These are phyloP conservation scores for Synanthedon tipuliformis DNA, from an alignment of 2,888 invertebrate genomes.

Conservation along the genomic window DNA sequence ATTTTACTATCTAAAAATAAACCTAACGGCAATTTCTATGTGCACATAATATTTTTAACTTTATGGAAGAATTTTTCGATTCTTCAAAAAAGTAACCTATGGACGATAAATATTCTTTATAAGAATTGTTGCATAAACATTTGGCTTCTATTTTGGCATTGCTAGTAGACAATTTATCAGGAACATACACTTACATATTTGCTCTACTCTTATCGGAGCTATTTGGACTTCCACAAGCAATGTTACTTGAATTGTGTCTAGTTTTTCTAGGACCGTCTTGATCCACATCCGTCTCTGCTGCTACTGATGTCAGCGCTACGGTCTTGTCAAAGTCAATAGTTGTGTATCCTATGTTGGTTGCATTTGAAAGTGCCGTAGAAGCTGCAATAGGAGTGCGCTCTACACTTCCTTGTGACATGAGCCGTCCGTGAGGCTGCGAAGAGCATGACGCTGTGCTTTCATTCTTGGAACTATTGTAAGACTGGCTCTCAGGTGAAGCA, in stretches of 20 bases:
- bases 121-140: too few species aligned
- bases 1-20: too few species aligned
- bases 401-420: slow-evolving; percentile 44
- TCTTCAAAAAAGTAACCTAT: neutral
- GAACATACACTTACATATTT: slow-evolving; percentile 5
- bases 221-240: slow-evolving; percentile 58
- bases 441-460: slow-evolving; percentile 38
- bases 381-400: slow-evolving; percentile 29
- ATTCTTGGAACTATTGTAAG: slow-evolving; percentile 37
- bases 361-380: slow-evolving; percentile 69
- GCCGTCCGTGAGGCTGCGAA: slow-evolving; percentile 34
- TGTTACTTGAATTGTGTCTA: slow-evolving; percentile 82
- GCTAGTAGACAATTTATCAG: neutral
- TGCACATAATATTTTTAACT: too few species aligned
- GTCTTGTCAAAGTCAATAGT: slow-evolving; percentile 96
- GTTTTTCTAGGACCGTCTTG: slow-evolving; percentile 82
- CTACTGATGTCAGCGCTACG: slow-evolving; percentile 86
- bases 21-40: too few species aligned
- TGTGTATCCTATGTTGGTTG: slow-evolving; percentile 76
- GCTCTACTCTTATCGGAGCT: slow-evolving; percentile 32
- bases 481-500: slow-evolving; percentile 40
- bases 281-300: slow-evolving; percentile 76
- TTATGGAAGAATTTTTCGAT: too few species aligned
- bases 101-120: neutral
- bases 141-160: slow-evolving; percentile 3